Percentiles rank a stretch among this genome's conserved stretches.
Evolutionary conservation across 2,797 vertebrate genomes (phyloP).

Genomic region (Avahi laniger): DNA sequence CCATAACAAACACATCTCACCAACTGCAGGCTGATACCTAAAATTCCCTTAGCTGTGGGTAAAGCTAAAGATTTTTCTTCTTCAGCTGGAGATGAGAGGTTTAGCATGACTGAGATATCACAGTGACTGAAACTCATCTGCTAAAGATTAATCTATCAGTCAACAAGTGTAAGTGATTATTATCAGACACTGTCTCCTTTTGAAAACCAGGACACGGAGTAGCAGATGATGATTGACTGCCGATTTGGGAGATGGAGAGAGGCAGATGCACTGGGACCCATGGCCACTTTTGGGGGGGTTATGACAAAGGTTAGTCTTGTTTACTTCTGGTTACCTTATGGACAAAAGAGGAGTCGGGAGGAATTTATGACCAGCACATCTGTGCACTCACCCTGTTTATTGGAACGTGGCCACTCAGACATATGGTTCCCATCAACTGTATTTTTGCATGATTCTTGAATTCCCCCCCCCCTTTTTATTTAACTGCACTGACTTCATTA

Average conservation of each 20-base stretch:
- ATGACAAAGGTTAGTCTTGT: neutral
- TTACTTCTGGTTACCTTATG: neutral
- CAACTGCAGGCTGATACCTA: neutral
- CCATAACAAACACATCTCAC: neutral
- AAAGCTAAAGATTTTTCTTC: conserved; percentile 28
- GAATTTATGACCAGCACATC: conserved; percentile 44
- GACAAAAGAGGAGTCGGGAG: conserved; percentile 18
- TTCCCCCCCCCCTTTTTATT: neutral
- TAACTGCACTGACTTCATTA: conserved; percentile 64
- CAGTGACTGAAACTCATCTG: conserved; percentile 18
- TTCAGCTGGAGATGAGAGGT: neutral
- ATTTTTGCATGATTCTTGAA: conserved; percentile 51
- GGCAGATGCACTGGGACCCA: neutral
- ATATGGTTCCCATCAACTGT: conserved; percentile 67
- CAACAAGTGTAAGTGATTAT: conserved; percentile 5
- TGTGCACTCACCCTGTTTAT: neutral
- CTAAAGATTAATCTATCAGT: conserved; percentile 4
- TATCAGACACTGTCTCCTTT: neutral
- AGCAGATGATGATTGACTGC: neutral
- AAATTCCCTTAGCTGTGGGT: neutral
- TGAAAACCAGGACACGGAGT: neutral
- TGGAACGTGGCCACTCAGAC: conserved; percentile 45
- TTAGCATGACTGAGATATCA: neutral
- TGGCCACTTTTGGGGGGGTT: neutral
- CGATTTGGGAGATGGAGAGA: neutral